Evolutionary conservation across 2,113 vertebrate species (phyloP).

Genomic region (Carettochelys insculpta): DNA sequence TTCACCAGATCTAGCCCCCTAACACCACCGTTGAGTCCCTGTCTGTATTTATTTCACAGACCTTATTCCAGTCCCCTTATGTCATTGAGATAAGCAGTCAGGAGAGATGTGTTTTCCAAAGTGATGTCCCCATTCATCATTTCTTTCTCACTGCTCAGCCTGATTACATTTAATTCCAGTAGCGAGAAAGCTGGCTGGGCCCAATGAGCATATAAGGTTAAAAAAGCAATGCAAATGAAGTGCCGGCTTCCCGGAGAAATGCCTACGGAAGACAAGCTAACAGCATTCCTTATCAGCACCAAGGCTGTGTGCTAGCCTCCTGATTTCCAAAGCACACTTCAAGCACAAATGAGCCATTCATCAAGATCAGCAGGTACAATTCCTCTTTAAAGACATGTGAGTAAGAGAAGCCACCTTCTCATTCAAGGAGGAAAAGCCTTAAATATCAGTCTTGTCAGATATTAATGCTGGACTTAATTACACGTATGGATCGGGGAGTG

Average conservation of each 20-base stretch:
- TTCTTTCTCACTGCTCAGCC: slow-evolving; percentile 68
- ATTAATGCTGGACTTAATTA: slow-evolving; percentile 53
- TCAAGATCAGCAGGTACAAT: slow-evolving; percentile 59
- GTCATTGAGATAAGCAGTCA: slow-evolving; percentile 71
- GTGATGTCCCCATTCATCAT: slow-evolving; percentile 67
- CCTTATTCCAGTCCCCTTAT: slow-evolving; percentile 65
- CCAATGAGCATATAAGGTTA: slow-evolving; percentile 67
- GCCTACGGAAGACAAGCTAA: slow-evolving; percentile 45
- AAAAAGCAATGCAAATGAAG: slow-evolving; percentile 72
- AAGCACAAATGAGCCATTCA: slow-evolving; percentile 55
- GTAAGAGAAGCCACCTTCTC: slow-evolving; percentile 25
- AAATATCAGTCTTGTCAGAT: slow-evolving; percentile 45
- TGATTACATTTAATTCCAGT: slow-evolving; percentile 74
- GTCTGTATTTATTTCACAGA: slow-evolving; percentile 61
- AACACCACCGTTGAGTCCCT: slow-evolving; percentile 41
- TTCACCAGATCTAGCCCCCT: slow-evolving; percentile 18
- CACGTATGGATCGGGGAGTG: not conserved
- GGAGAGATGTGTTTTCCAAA: slow-evolving; percentile 72
- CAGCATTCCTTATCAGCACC: slow-evolving; percentile 32
- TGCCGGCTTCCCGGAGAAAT: slow-evolving; percentile 17
- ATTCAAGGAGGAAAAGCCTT: not conserved
- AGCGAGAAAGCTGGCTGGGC: slow-evolving; percentile 59
- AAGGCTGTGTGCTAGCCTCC: not conserved
- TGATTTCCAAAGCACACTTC: slow-evolving; percentile 55
- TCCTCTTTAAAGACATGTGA: slow-evolving; percentile 36